Evolutionary conservation across 2,113 vertebrate genomes (phyloP).

Genomic region (Caretta caretta): DNA sequence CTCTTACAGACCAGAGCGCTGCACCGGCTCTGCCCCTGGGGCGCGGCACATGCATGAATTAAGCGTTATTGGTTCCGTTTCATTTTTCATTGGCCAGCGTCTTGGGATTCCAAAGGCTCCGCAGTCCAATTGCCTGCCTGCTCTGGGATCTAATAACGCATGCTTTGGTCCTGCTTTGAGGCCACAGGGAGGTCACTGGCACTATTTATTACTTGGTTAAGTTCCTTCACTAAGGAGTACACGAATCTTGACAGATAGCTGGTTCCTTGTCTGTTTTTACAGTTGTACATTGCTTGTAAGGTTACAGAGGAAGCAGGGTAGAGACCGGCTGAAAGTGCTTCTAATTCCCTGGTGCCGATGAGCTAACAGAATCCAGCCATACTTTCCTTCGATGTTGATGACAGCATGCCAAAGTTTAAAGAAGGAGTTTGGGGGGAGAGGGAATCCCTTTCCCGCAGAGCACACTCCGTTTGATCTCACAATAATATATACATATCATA

Average conservation of each 20-base stretch:
- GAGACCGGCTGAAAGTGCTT: constrained; percentile 10
- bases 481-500: neutral
- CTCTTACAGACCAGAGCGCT: neutral
- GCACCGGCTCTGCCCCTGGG: neutral
- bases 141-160: constrained; percentile 3
- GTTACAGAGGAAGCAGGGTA: constrained; percentile 60
- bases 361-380: neutral
- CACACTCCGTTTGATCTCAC: constrained; percentile 28
- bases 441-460: constrained; percentile 21
- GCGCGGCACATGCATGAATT: neutral
- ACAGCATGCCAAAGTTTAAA: constrained; percentile 21
- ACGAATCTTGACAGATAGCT: constrained; percentile 65
- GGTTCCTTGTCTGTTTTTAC: constrained; percentile 69
- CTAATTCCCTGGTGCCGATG: constrained; percentile 52
- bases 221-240: constrained; percentile 28
- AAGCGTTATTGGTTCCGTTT: neutral
- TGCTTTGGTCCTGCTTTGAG: neutral
- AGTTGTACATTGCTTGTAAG: constrained; percentile 65
- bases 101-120: neutral
- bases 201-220: constrained; percentile 34
- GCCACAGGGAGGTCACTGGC: constrained; percentile 46
- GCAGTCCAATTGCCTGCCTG: neutral
- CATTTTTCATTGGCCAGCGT: constrained; percentile 7
- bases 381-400: neutral
- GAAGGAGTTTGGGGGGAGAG: neutral